Conservation (phyloP, 2,888 invertebrate genomes). For the Lasioglossum zephyrum region DNA sequence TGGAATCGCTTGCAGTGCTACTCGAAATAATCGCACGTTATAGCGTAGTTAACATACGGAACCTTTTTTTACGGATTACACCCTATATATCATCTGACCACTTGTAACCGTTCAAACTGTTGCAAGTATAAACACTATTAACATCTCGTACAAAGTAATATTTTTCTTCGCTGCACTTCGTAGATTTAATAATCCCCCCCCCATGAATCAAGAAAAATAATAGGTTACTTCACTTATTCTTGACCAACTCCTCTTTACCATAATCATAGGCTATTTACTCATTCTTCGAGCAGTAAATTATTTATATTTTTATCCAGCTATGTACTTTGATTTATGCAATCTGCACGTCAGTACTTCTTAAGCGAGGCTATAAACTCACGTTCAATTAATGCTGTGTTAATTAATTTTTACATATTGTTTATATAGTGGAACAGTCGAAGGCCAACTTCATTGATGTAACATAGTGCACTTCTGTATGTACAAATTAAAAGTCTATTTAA, state of each 20-base stretch:
- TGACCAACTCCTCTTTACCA: neutral
- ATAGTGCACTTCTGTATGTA: neutral
- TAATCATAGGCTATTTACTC: neutral
- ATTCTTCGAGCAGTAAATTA: neutral
- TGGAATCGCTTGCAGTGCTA: neutral
- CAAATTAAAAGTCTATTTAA: neutral
- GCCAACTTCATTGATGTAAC: neutral
- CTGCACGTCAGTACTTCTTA: neutral
- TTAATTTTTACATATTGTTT: neutral
- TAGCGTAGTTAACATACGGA: neutral
- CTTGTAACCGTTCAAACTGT: neutral
- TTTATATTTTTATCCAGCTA: neutral
- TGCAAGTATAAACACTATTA: slow-evolving; percentile 19
- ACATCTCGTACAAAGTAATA: neutral
- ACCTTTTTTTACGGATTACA: neutral
- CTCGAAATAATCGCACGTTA: slow-evolving; percentile 28
- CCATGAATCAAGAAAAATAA: neutral
- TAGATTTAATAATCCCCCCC: neutral
- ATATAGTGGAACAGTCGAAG: neutral
- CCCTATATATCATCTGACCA: neutral
- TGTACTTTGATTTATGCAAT: neutral
- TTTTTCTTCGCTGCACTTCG: neutral
- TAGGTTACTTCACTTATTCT: neutral
- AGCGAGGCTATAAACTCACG: neutral
- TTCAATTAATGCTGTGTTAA: neutral